These are phyloP conservation scores for Caretta caretta DNA, from an alignment of 2,113 vertebrate genomes.

Conservation along the genomic window DNA sequence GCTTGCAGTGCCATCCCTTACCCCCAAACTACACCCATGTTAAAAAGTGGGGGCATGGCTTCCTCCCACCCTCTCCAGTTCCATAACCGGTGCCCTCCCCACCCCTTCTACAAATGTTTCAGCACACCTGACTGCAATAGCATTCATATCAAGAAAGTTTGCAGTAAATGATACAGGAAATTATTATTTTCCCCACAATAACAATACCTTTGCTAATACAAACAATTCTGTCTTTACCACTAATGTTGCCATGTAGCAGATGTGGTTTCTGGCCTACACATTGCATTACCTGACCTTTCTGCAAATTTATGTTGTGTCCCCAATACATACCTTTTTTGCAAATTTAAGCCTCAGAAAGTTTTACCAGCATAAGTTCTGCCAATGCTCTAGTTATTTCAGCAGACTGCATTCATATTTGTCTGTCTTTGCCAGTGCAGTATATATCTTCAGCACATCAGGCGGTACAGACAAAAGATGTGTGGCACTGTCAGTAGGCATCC, in stretches of 20 bases:
- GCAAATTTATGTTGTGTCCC: not conserved
- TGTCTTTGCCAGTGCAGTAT: not conserved
- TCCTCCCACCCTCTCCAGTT: too few relatives aligned
- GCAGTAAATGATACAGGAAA: not conserved
- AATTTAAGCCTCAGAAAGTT: not conserved
- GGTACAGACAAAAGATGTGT: not conserved
- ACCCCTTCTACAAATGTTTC: too few relatives aligned
- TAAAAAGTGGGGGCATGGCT: too few relatives aligned
- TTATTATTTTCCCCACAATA: not conserved
- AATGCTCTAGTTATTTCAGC: not conserved
- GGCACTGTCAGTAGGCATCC: not conserved
- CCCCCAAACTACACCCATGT: too few relatives aligned
- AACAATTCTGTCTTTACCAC: not conserved
- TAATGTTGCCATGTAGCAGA: not conserved
- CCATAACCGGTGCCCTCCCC: too few relatives aligned
- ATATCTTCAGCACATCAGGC: not conserved
- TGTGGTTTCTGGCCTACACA: fast-evolving
- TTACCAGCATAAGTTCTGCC: not conserved
- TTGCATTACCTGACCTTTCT: not conserved
- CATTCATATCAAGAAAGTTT: conserved; percentile 21
- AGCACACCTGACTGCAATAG: not conserved
- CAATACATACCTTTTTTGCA: not conserved
- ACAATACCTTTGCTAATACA: not conserved
- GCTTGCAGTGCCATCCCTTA: too few relatives aligned
- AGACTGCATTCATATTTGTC: not conserved